Evolutionary conservation across 2,888 invertebrate species (phyloP).

Genomic region (Chaetoderma sp.): DNA sequence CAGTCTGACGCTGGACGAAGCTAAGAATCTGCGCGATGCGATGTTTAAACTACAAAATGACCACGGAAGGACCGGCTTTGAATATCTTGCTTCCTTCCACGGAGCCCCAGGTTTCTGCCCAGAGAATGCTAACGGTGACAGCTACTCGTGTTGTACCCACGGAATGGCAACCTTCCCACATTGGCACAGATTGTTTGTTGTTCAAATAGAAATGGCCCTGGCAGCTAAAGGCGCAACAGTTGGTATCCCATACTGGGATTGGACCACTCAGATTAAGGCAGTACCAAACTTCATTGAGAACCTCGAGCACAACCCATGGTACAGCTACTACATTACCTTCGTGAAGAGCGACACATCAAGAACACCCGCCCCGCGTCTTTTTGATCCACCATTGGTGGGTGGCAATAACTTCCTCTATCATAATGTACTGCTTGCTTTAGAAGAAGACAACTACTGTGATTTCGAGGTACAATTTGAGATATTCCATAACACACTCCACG

Average conservation of each 20-base stretch:
- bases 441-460: slow-evolving; percentile 17
- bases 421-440: slow-evolving; percentile 7
- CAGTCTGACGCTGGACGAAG: slow-evolving; percentile 29
- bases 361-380: slow-evolving; percentile 3
- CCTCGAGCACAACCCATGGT: slow-evolving; percentile 16
- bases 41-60: slow-evolving; percentile 28
- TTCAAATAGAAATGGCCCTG: slow-evolving; percentile 12
- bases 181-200: slow-evolving; percentile 38
- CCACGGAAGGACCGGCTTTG: slow-evolving; percentile 26
- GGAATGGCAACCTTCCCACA: slow-evolving; percentile 41
- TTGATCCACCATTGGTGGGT: slow-evolving; percentile 2
- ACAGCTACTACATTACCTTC: slow-evolving; percentile 10
- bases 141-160: slow-evolving; percentile 35
- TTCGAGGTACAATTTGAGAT: slow-evolving; percentile 21
- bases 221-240: background rate
- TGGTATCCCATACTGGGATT: slow-evolving; percentile 22
- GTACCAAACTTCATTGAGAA: slow-evolving; percentile 22
- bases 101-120: slow-evolving; percentile 33
- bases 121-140: background rate
- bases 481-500: slow-evolving; percentile 19
- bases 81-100: slow-evolving; percentile 24
- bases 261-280: slow-evolving; percentile 1
- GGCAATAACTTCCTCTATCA: slow-evolving; percentile 9
- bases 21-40: slow-evolving; percentile 30
- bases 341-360: slow-evolving; percentile 5